These are phyloP conservation scores for Phania funesta DNA, from an alignment of 2,888 invertebrate genomes.

Conservation along the genomic window DNA sequence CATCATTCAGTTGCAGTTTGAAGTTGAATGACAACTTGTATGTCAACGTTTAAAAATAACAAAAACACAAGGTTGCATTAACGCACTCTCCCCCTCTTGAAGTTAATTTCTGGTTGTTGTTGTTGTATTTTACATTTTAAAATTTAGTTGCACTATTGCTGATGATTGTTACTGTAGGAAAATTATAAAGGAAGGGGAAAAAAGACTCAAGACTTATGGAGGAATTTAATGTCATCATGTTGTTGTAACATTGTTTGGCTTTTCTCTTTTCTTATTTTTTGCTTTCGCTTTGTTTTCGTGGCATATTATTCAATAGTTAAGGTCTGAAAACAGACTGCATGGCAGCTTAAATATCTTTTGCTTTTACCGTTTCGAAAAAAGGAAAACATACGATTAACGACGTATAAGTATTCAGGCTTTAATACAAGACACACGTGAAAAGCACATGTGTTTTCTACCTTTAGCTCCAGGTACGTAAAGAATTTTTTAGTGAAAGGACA, in stretches of 20 bases:
- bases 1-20: constrained; percentile 55
- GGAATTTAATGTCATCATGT: constrained; percentile 65
- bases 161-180: constrained; percentile 33
- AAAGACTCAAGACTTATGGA: constrained; percentile 24
- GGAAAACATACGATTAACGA: constrained; percentile 29
- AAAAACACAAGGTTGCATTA: constrained; percentile 59
- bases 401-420: constrained; percentile 28
- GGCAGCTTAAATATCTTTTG: constrained; percentile 44
- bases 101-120: not conserved
- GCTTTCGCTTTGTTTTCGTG: constrained; percentile 1
- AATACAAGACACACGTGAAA: constrained; percentile 42
- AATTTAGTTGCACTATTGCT: constrained; percentile 50
- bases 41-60: constrained; percentile 65
- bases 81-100: constrained; percentile 53
- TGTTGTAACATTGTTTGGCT: constrained; percentile 38
- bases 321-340: constrained; percentile 54
- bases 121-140: constrained; percentile 15
- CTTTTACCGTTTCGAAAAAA: constrained; percentile 19
- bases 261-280: constrained; percentile 34
- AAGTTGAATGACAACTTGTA: constrained; percentile 68
- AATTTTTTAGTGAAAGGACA: not conserved
- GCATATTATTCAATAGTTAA: constrained; percentile 19
- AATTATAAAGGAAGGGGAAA: not conserved
- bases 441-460: constrained; percentile 15
- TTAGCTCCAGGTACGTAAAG: constrained; percentile 26